Conservation (phyloP, 2,113 vertebrate species). For the Solea solea region DNA sequence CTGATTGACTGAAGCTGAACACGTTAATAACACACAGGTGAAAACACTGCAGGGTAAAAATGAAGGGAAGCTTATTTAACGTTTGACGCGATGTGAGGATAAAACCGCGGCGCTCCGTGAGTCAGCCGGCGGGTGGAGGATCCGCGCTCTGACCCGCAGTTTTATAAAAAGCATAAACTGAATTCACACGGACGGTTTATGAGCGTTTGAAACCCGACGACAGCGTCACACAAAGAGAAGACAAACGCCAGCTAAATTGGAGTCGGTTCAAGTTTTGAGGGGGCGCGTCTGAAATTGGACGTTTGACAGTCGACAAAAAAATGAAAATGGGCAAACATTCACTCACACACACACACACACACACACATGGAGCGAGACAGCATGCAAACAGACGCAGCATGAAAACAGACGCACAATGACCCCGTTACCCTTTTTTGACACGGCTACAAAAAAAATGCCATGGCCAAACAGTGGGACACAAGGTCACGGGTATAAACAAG, state of each 20-base stretch:
- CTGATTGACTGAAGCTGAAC: constrained; percentile 5
- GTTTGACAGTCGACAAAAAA: constrained; percentile 44
- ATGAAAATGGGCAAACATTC: constrained; percentile 46
- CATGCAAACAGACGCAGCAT: constrained; percentile 69
- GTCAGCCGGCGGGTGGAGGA: constrained; percentile 21
- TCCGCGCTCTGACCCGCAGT: constrained; percentile 1
- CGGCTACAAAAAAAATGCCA: not conserved
- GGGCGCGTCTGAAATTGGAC: constrained; percentile 44
- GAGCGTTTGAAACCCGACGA: not conserved
- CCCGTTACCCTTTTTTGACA: constrained; percentile 46
- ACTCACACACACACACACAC: constrained; percentile 19
- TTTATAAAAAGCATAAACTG: constrained; percentile 1
- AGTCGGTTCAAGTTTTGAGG: constrained; percentile 20
- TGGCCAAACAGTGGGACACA: not conserved
- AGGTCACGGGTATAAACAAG: not conserved
- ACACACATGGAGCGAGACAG: constrained; percentile 39
- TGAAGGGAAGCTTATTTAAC: constrained; percentile 47
- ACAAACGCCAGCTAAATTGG: constrained; percentile 21
- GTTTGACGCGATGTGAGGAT: constrained; percentile 35
- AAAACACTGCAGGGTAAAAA: constrained; percentile 32
- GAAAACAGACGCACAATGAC: constrained; percentile 49
- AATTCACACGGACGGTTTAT: not conserved
- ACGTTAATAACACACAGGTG: constrained; percentile 45
- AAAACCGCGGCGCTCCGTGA: constrained; percentile 17
- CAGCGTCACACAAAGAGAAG: not conserved